A percentile compares a stretch with the other conserved stretches of the same genome.
Conservation (phyloP, 2,113 vertebrate genomes). For the Labeo rohita region DNA sequence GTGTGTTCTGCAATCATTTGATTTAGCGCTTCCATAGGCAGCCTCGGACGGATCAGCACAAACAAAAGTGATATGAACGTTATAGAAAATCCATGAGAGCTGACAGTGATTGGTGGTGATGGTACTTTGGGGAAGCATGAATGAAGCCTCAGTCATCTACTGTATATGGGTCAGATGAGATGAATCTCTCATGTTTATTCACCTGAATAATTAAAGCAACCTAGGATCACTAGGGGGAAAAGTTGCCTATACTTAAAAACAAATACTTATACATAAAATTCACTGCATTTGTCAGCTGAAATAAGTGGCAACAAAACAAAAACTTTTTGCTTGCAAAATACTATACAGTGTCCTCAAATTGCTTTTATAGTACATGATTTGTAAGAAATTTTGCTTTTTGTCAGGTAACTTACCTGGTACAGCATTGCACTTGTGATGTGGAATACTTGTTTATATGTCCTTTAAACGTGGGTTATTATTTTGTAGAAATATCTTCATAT, state of each 20-base stretch:
- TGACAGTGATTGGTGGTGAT: constrained; percentile 44
- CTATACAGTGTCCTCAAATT: neutral
- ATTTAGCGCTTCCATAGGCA: constrained; percentile 33
- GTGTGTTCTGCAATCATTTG: constrained; percentile 25
- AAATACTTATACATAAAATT: neutral
- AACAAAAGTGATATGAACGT: constrained; percentile 28
- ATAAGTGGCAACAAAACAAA: neutral
- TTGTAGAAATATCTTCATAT: too few species aligned
- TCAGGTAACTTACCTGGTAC: neutral
- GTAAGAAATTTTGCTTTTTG: neutral
- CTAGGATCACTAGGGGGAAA: too few species aligned
- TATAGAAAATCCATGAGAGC: constrained; percentile 40
- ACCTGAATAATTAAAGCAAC: constrained; percentile 25
- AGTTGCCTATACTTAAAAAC: neutral
- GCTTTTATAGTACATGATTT: neutral
- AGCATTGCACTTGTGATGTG: neutral
- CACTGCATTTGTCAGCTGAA: neutral
- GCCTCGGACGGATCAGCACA: neutral
- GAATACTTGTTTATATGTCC: neutral
- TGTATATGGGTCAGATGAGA: constrained; percentile 13
- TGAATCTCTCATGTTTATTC: constrained; percentile 21
- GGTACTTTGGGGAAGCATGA: neutral
- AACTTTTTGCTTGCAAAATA: neutral
- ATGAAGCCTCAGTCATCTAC: constrained; percentile 5
- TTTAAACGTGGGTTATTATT: neutral